These are phyloP conservation scores for Anthopleura xanthogrammica DNA, from an alignment of 92 coral and sea anemone genomes.

Conservation along the genomic window DNA sequence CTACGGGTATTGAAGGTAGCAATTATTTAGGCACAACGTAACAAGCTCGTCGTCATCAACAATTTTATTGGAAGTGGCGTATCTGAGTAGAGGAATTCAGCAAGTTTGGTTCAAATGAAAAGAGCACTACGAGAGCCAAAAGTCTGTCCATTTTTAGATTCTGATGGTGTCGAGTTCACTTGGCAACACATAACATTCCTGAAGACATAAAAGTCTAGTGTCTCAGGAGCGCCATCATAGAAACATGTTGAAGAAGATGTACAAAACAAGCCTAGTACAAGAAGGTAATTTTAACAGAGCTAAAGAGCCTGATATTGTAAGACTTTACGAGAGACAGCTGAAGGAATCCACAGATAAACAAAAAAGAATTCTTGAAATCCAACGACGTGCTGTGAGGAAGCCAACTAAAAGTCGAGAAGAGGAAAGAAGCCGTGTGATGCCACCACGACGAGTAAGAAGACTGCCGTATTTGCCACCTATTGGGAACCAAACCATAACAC, in stretches of 20 bases:
- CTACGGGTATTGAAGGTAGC: neutral
- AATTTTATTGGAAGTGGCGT: neutral
- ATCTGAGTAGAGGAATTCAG: neutral
- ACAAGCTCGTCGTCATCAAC: neutral
- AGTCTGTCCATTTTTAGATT: no score
- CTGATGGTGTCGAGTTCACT: neutral
- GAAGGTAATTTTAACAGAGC: slow-evolving; percentile 9
- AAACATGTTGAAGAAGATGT: slow-evolving; percentile 21
- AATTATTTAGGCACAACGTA: neutral
- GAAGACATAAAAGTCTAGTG: neutral
- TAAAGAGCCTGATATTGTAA: slow-evolving; percentile 54
- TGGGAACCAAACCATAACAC: neutral
- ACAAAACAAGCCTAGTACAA: slow-evolving; percentile 5
- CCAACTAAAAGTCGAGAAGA: neutral
- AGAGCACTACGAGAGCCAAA: neutral
- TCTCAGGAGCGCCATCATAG: neutral
- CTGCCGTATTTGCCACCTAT: neutral
- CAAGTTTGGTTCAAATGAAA: neutral
- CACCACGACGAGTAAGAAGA: neutral
- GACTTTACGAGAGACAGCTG: slow-evolving; percentile 45
- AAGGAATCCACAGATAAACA: slow-evolving; percentile 50
- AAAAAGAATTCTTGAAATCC: slow-evolving; percentile 58
- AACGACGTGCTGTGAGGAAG: slow-evolving; percentile 59
- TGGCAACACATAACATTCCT: neutral
- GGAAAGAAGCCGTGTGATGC: neutral